Base-by-base conservation (phyloP, 2,113 vertebrate species). In the Cranoglanis bouderius region DNA sequence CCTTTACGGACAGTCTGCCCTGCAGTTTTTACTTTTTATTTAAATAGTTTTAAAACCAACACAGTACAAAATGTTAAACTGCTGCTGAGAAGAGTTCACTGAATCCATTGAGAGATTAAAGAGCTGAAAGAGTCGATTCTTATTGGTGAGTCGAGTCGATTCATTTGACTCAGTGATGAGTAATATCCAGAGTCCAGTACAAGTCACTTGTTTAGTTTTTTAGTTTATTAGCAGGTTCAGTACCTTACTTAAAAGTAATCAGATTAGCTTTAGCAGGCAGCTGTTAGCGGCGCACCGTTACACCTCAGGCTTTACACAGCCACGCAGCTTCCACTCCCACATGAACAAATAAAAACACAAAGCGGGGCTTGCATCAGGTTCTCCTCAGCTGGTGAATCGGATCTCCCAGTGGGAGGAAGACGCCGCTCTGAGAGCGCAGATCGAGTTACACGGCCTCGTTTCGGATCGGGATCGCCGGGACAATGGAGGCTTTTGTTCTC, bases 401-500 rank as follows among this genome's bases (percentile, higher is more conserved):
- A 53, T 6, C 72, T 59, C 55, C 1, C 43, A 35, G 40, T 6
- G 16, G 46, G 89, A 80, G 84, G 88, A 90, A 90, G 88, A 92
- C 84, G 90, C 51, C 63, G 90, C 91, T 92, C 87, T 7, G 55
- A 87, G 63, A 59, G 65, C 14, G 26, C 81, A 88, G 93, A 92
- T 96, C 94, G 49, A 88, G 92, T 96, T 95, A 92, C 95, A 83
- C 75, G 26, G 85, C 92, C 92, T 93, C 93, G 88, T 93, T 93
- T 95, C 89, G 89, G 70, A 88, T 67, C 46, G 2, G 88, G 91
- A 94, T 92, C 87, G 89, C 91, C 92, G n/a, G 87, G 91, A 96
- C 95, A 95, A 94, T 94, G 92, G 59, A 18, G 55, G 89, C 93
- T 94, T 94, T 95, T 96, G 95, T 96, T 94, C 92, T 87, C 91